A percentile compares a stretch with the other conserved stretches of the same genome.
Evolutionary conservation across 2,113 vertebrate genomes (phyloP).

Genomic region (Pontoporia blainvillei): DNA sequence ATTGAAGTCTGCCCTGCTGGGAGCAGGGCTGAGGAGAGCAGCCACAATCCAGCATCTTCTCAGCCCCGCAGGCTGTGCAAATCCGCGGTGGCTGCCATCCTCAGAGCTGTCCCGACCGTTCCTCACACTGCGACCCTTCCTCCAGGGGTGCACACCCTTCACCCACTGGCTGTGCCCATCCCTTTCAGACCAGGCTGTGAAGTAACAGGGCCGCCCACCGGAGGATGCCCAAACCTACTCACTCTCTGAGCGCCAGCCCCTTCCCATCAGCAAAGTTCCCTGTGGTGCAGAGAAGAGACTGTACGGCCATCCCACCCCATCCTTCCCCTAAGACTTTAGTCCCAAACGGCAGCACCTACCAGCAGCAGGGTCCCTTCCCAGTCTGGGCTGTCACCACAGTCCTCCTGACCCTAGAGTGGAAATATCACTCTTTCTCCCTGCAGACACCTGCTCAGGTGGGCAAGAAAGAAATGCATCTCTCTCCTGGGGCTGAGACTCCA

Average conservation of each 20-base stretch:
- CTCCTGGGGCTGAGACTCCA: not conserved
- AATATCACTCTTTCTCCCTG: not conserved
- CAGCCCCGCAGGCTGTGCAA: not conserved
- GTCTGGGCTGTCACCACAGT: not conserved
- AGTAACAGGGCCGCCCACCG: fast-evolving
- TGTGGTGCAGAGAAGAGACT: not conserved
- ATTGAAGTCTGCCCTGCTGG: too few species aligned
- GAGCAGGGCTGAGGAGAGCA: not conserved
- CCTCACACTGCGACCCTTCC: not conserved
- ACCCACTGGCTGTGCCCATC: not conserved
- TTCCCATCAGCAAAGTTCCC: not conserved
- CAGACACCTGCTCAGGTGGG: not conserved
- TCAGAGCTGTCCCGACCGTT: not conserved
- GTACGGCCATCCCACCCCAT: not conserved
- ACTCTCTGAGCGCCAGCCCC: not conserved
- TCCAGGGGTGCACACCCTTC: not conserved
- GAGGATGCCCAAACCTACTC: not conserved
- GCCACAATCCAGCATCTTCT: not conserved
- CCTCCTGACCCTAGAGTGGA: not conserved
- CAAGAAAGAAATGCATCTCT: not conserved
- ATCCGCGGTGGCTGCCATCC: not conserved
- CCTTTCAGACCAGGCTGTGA: not conserved
- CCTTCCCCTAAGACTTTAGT: not conserved
- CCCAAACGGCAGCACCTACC: not conserved
- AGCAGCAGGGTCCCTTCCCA: not conserved